Evolutionary conservation across 2,888 invertebrate species (phyloP).

Genomic region (Chrysolina haemoptera): DNA sequence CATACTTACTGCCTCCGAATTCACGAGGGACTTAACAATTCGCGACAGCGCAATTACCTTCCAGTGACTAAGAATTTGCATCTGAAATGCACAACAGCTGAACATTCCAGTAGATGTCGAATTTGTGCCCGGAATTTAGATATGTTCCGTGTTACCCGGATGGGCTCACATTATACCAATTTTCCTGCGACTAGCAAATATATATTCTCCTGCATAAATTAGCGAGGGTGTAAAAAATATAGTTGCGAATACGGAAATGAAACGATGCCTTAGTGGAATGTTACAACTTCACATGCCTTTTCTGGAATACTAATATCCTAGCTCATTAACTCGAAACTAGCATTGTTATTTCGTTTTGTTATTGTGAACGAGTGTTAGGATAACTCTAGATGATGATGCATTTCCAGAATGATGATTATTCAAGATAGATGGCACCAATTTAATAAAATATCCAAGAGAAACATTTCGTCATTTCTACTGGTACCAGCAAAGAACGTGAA

Average conservation of each 20-base stretch:
- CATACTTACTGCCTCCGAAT: not conserved
- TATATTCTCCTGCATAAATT: not conserved
- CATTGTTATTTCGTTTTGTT: too few species aligned
- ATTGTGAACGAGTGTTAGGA: too few species aligned
- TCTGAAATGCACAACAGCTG: not conserved
- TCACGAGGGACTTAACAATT: not conserved
- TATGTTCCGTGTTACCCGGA: not conserved
- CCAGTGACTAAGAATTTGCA: constrained; percentile 6
- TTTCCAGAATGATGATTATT: too few species aligned
- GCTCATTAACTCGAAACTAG: too few species aligned
- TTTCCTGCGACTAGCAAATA: not conserved
- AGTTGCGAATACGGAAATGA: too few species aligned
- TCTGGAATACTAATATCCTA: too few species aligned
- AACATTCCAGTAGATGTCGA: not conserved
- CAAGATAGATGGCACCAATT: too few species aligned
- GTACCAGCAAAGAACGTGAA: too few species aligned
- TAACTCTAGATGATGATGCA: too few species aligned
- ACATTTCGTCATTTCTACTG: too few species aligned
- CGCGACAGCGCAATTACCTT: constrained; percentile 2
- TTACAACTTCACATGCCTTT: not conserved
- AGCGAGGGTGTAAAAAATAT: not conserved
- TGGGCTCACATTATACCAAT: not conserved
- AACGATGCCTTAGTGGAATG: not conserved
- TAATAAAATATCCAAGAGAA: too few species aligned
- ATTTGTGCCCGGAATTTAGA: constrained; percentile 7